Evolutionary conservation across 1,140 invertebrate genomes (phyloP), one percentile per base, ranked within the genome.

Genomic region (Orius laevigatus): DNA sequence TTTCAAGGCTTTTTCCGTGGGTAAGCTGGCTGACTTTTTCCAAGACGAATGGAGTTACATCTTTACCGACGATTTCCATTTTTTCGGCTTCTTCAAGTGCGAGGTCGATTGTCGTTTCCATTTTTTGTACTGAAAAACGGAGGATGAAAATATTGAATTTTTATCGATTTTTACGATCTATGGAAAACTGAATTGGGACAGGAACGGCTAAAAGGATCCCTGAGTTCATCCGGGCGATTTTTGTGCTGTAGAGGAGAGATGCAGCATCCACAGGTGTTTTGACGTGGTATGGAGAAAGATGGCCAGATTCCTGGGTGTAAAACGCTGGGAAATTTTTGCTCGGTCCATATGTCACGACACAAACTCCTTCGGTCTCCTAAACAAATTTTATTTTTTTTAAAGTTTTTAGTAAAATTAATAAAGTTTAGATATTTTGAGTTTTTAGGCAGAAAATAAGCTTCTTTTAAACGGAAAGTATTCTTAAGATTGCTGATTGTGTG

Each of bases 361-460:
- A 84, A 0, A 97, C 90, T 6, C 93, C 91, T 64, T 91, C 78
- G 1, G 91, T 96, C 72, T 97, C 93, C 83, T 90, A 56, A 51
- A 52, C 6, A 49, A 57, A 53, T n/a, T n/a, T n/a, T n/a, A n/a
- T n/a, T n/a, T n/a, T n/a, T n/a, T n/a, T n/a, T n/a, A n/a, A n/a
- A n/a, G n/a, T n/a, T n/a, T n/a, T n/a, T n/a, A n/a, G n/a, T n/a
- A n/a, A n/a, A n/a, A n/a, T n/a, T n/a, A n/a, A n/a, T n/a, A n/a
- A n/a, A n/a, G n/a, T n/a, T n/a, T n/a, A n/a, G n/a, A n/a, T n/a
- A n/a, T n/a, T n/a, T n/a, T n/a, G n/a, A n/a, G n/a, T n/a, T n/a
- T n/a, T n/a, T n/a, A n/a, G n/a, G n/a, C n/a, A n/a, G n/a, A n/a
- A n/a, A n/a, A n/a, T n/a, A n/a, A n/a, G n/a, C n/a, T n/a, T n/a